Evolutionary conservation across 2,888 invertebrate genomes (phyloP), one percentile per base, ranked within the genome.

Genomic region (Agriotes lineatus): DNA sequence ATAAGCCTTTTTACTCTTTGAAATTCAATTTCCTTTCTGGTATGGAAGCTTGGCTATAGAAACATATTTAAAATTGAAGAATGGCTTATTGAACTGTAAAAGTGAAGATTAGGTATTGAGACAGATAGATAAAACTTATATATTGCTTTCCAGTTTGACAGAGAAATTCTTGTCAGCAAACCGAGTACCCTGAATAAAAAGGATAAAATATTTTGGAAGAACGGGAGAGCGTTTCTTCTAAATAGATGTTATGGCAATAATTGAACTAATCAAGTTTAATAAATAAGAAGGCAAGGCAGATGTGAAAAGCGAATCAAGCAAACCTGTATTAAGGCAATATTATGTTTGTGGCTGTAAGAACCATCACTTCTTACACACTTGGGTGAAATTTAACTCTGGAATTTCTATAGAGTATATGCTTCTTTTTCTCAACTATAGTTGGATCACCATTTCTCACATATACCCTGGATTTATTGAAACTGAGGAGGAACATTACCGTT

Each of bases 71-170:
- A 33, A 52, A 18, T 52, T 33, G 25, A 33, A 33, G 12, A 52
- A 52, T 9, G 52, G 52, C 14, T 52, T 18, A 14, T 25, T 14
- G n/a, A 52, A n/a, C 52, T 52, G 16, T n/a, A 52, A 52, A 18
- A 7, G 25, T 25, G 4, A 5, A 3, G 25, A 25, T 25, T 25
- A 25, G 3, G 7, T 25, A 3, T 25, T 25, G 7, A 7, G 4
- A 25, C 25, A 25, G 7, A 25, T 25, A 25, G 7, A 25, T 7
- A 25, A 25, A 25, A 25, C 25, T 5, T 7, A 25, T 5, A 25
- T 25, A 25, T n/a, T 25, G 25, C 25, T 5, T 3, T 25, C 4
- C 25, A n/a, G n/a, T n/a, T n/a, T n/a, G n/a, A n/a, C n/a, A n/a
- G n/a, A n/a, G n/a, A n/a, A n/a, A n/a, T n/a, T n/a, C n/a, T n/a